Evolutionary conservation across 2,797 vertebrate genomes (phyloP).

Genomic region (Phoeniculus purpureus): DNA sequence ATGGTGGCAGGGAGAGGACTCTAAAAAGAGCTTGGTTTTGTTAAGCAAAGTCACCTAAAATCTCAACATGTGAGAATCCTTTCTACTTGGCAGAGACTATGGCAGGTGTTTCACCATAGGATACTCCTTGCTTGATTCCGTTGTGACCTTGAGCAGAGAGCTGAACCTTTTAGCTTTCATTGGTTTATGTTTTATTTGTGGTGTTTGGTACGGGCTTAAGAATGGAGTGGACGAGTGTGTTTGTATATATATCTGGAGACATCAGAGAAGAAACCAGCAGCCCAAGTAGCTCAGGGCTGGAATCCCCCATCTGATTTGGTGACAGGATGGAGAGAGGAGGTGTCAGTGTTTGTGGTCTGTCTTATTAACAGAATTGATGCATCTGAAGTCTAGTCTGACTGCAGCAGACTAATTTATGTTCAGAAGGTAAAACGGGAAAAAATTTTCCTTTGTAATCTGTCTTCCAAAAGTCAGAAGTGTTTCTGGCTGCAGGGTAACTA

Average conservation of each 20-base stretch:
- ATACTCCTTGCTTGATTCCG: slow-evolving; percentile 26
- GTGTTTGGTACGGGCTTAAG: background rate
- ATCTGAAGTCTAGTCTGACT: background rate
- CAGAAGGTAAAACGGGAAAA: slow-evolving; percentile 31
- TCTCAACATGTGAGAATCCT: slow-evolving; percentile 9
- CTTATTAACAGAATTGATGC: background rate
- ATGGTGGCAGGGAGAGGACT: background rate
- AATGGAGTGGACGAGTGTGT: background rate
- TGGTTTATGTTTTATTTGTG: background rate
- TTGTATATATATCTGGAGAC: background rate
- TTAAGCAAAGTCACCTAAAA: slow-evolving; percentile 31
- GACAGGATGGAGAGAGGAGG: background rate
- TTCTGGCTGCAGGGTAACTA: slow-evolving; percentile 28
- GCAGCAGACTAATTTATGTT: background rate
- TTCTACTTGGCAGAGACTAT: slow-evolving; percentile 23
- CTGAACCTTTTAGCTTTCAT: background rate
- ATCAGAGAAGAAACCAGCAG: background rate
- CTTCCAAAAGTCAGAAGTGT: slow-evolving; percentile 1
- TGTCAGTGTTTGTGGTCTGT: background rate
- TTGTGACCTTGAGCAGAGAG: slow-evolving; percentile 51
- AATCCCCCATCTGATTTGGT: background rate
- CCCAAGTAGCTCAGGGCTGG: background rate
- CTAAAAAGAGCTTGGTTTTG: background rate
- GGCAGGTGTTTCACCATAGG: slow-evolving; percentile 59
- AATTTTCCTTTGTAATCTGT: background rate